Evolutionary conservation across 2,888 invertebrate species (phyloP), one percentile per base, ranked within the genome.

Genomic region (Drosophila paramelanica): DNA sequence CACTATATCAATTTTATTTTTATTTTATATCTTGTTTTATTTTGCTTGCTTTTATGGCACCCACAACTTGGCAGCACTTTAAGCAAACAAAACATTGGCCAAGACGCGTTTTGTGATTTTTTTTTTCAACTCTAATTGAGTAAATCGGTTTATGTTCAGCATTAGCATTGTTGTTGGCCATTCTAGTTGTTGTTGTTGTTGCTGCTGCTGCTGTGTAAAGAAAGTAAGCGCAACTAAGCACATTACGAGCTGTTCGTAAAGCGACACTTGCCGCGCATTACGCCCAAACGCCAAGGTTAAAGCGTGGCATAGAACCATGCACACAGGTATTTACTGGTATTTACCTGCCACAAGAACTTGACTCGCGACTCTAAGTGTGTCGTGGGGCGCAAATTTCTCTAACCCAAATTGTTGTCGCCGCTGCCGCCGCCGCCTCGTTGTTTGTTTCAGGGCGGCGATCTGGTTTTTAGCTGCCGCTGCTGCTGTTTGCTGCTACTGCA

Each of bases 361-460:
- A 67, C 69, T 57, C 53, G 60, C 45, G 50, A 42, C 38, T 43
- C 25, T 49, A 81, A 81, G 67, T 83, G 79, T 87, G 83, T 87
- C 85, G 77, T 55, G 85, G 76, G 88, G 88, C 86, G 83, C 83
- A 80, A 86, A 85, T 85, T 85, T 85, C 85, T 88, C 85, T 88
- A 88, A 88, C 85, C 85, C 84, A 85, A 85, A 85, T 85, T 86
- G 74, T 76, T 76, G 84, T 65, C 78, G 57, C 56, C 42, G 53
- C 52, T 46, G 51, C 47, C 31, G 46, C 33, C 55, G 62, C 38
- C 39, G 71, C 62, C 69, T 67, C 43, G 62, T 53, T 60, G 67
- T 59, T 57, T 68, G 57, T 57, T 73, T 74, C 65, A 77, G 75
- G 69, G 72, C 66, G 57, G 62, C 77, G 77, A 74, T 74, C 74